Base-by-base conservation (phyloP, 2,797 vertebrate species). In the Apogon hyalosoma region DNA sequence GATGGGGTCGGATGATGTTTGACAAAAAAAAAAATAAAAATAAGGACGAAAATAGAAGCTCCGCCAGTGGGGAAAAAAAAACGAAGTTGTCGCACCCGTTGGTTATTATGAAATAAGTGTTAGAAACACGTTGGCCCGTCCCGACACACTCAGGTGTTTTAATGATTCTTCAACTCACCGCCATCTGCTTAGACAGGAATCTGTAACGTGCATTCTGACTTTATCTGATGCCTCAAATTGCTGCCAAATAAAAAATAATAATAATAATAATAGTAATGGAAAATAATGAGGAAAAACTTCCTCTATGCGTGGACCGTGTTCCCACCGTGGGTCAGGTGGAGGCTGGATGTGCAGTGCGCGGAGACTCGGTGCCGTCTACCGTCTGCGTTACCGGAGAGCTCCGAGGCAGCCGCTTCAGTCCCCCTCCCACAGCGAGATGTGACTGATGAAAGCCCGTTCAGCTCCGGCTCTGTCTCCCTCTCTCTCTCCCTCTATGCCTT, bases 371-470 rank as follows among this genome's bases (percentile, higher is more conserved):
- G 69, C 46, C 61, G 77, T 83, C 74, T 53, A 60, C 84, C 67
- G 84, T 75, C 79, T 88, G 79, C 16, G 75, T 79, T 82, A 82
- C 74, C 62, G 50, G 61, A 80, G 83, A 86, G 84, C 84, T 82
- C 63, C 42, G 67, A 87, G 80, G 80, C 77, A 75, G 79, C 75
- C n/a, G 72, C 73, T 84, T 60, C 78, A 63, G 16, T 36, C 79
- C 76, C 79, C 85, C 83, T 82, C 88, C 81, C 71, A 58, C 79
- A 16, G 80, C 40, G 69, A 83, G 84, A 83, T 79, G 75, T 63
- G 84, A 75, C 74, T 74, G 85, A 87, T 88, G 82, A 82, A 55
- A 76, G 66, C 55, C 67, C 36, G 40, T 72, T 13, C 63, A 51
- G 15, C 47, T 45, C 73, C 42, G 71, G 45, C 71, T 58, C 69